Base-by-base conservation (phyloP, 2,888 invertebrate genomes). In the Cryptocheilus praepositus region DNA sequence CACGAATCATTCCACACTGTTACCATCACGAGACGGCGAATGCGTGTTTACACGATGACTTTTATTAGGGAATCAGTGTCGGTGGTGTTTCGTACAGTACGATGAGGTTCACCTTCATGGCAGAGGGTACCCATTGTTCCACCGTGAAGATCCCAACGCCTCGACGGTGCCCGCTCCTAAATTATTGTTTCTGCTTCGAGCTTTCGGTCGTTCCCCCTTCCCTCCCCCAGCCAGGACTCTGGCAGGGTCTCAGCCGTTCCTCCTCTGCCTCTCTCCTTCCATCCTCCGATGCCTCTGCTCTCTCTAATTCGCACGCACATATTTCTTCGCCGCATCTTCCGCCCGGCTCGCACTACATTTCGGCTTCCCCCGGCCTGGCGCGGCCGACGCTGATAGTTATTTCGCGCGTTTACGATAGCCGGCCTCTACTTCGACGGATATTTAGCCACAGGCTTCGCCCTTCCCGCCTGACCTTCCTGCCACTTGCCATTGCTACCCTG, bases 401-500 rank as follows among this genome's bases (percentile, higher is more conserved):
- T 82, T 84, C 79, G 80, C 82, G 77, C 81, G 71, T 83, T 85
- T 86, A 82, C 80, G 85, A 82, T 80, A 79, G 66, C 74, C 70
- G 74, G 67, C 77, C 73, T 81, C 80, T 78, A 81, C 79, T 81
- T 76, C 70, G 75, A 57, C 70, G 61, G 71, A 73, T 70, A 81
- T 78, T 79, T 77, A 54, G 80, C 81, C 76, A 58, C 54, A 68
- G 72, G 78, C 70, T 49, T 63, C 60, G 54, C 18, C 43, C 53
- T 61, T 60, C 61, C 16, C 43, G 45, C 51, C 28, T 49, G 15
- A 36, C 16, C 16, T 16, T 21, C 52, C 18, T 57, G 15, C 19
- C 45, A 22, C 22, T 21, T 43, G 56, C 21, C 21, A 46, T 46
- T 25, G 21, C 36, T 22, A 22, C 43, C 36, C 55, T 55, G 3